These are phyloP conservation scores for Thaleichthys pacificus DNA, from an alignment of 2,797 vertebrate genomes.

Conservation along the genomic window DNA sequence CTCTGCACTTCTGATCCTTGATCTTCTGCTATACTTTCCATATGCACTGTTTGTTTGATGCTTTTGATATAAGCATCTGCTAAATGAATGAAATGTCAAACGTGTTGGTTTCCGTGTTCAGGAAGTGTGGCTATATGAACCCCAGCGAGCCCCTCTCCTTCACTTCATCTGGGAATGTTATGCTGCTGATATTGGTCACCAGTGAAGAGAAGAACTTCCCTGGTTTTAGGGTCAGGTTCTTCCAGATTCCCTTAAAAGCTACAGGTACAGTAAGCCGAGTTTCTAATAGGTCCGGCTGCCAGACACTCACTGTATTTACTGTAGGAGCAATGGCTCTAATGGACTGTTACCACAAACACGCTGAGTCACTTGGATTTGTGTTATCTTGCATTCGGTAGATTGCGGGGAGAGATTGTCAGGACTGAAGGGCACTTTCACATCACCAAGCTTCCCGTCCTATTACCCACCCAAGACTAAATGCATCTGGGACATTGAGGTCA, in stretches of 20 bases:
- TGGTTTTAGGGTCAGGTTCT: constrained; percentile 85
- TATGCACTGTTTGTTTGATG: not conserved
- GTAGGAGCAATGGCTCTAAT: not conserved
- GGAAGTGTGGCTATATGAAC: constrained; percentile 82
- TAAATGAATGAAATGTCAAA: not conserved
- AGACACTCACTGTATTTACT: not conserved
- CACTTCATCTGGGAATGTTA: constrained; percentile 88
- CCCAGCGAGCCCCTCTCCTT: constrained; percentile 83
- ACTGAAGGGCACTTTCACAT: constrained; percentile 74
- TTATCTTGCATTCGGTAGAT: constrained; percentile 58
- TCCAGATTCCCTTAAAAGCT: constrained; percentile 74
- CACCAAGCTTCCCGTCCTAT: constrained; percentile 85
- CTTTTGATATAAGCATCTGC: too few species aligned
- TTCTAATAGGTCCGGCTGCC: not conserved
- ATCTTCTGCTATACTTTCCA: not conserved
- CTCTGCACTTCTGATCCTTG: too few species aligned
- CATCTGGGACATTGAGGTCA: constrained; percentile 84
- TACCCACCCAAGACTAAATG: constrained; percentile 82
- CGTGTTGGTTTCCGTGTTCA: constrained; percentile 47
- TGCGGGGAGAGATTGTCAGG: constrained; percentile 78
- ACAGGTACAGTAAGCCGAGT: constrained; percentile 58
- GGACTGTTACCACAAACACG: too few species aligned
- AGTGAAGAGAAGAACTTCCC: constrained; percentile 81
- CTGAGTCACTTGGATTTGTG: not conserved
- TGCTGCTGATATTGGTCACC: constrained; percentile 84